Evolutionary conservation across 1,140 invertebrate species (phyloP), one percentile per base, ranked within the genome.

Genomic region (Macrobrachium nipponense): DNA sequence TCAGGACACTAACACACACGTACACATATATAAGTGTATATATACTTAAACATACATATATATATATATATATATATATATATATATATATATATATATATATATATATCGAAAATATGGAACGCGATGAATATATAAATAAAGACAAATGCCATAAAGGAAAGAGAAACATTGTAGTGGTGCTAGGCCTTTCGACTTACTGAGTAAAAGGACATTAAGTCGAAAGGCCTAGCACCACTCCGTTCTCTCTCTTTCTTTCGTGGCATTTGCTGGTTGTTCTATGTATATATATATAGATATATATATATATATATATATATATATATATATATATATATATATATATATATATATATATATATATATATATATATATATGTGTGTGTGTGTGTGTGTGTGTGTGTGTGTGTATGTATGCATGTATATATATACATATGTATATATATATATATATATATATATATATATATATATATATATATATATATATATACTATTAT

Each of bases 401-500:
- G 15, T 66, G 15, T 66, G 15, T 66, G 12, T 20, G 15, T 66
- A 66, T 66, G 15, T 66, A 66, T 66, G 15, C 15, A 66, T 66
- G 17, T 66, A 66, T 66, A 27, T 66, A 66, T 66, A 27, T 8
- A 66, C 0, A 27, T 10, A 66, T 0, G 23, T 17, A 8, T 66
- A 66, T 27, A 66, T 66, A 66, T 27, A 17, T 66, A 66, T 27
- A 66, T 66, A 66, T 27, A 66, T 20, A n/a, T 15, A 66, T 17
- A 66, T 15, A 66, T 17, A 66, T 27, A 66, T 66, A 66, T 27
- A 66, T 66, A 66, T 66, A 66, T 66, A 66, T 66, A 66, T 66
- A 66, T 66, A 66, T 66, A 66, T 66, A 66, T 66, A 66, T 66
- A 66, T 66, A 66, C n/a, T n/a, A n/a, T n/a, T n/a, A n/a, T n/a